These are phyloP conservation scores for Melanostigma gelatinosum DNA, from an alignment of 2,113 vertebrate species.

Conservation along the genomic window DNA sequence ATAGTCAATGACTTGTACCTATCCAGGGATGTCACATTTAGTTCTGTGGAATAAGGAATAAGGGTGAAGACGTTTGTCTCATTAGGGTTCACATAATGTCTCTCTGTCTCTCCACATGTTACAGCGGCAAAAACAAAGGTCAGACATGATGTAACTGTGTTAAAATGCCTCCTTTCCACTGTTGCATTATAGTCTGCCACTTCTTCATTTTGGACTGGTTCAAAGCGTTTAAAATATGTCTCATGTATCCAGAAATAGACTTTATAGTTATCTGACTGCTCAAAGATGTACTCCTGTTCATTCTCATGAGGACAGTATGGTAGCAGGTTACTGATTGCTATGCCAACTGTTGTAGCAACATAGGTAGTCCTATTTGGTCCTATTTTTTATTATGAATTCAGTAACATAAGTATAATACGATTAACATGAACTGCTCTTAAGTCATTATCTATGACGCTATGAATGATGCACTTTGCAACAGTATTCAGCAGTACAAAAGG, in stretches of 20 bases:
- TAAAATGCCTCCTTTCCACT: not conserved
- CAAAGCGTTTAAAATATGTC: not conserved
- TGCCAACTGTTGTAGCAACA: constrained; percentile 4
- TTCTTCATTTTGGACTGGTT: not conserved
- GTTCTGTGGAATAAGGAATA: not conserved
- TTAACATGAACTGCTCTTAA: not conserved
- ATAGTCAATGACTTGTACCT: not conserved
- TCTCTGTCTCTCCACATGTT: not conserved
- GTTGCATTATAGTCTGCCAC: not conserved
- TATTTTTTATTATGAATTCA: not conserved
- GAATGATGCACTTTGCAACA: not conserved
- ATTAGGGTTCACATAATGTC: not conserved
- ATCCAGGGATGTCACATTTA: not conserved
- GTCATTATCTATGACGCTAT: not conserved
- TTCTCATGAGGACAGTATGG: not conserved
- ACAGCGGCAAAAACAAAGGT: not conserved
- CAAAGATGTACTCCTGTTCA: not conserved
- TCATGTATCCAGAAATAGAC: not conserved
- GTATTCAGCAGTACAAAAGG: not conserved
- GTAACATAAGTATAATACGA: not conserved
- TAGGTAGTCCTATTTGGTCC: not conserved
- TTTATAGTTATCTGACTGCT: not conserved
- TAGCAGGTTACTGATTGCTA: not conserved
- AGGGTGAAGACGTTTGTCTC: not conserved
- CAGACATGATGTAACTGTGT: not conserved